These are phyloP conservation scores for Osmerus eperlanus DNA, from an alignment of 2,113 vertebrate species.

Conservation along the genomic window DNA sequence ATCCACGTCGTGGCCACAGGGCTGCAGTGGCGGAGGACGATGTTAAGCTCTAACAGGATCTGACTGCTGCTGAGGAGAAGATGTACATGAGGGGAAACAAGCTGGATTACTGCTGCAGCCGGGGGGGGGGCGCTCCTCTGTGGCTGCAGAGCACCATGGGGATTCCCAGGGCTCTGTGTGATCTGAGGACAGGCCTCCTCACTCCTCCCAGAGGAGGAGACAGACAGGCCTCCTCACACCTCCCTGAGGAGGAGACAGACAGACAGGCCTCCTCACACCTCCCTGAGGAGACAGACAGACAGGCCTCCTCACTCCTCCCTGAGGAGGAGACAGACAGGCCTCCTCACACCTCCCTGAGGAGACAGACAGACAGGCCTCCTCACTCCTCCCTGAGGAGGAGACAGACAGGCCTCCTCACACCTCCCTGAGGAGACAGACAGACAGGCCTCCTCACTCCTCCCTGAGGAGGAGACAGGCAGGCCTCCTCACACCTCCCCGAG, in stretches of 20 bases:
- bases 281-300: not conserved
- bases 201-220: not conserved
- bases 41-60: constrained; percentile 48
- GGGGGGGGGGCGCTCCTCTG: constrained; percentile 21
- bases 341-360: too few species aligned
- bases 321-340: not conserved
- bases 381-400: not conserved
- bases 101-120: constrained; percentile 35
- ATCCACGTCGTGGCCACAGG: not conserved
- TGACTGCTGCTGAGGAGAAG: constrained; percentile 30
- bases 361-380: not conserved
- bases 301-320: not conserved
- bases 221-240: too few species aligned
- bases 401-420: too few species aligned
- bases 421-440: too few species aligned
- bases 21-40: constrained; percentile 17
- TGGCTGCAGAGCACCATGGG: constrained; percentile 2
- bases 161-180: constrained; percentile 9
- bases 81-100: constrained; percentile 30
- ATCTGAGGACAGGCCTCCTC: constrained; percentile 8
- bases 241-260: too few species aligned
- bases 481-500: too few species aligned
- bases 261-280: too few species aligned
- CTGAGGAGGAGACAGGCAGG: not conserved
- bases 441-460: not conserved